A percentile compares a stretch with the other conserved stretches of the same genome.
These are phyloP conservation scores for Parnassius glacialis DNA, from an alignment of 2,888 invertebrate species.

Conservation along the genomic window DNA sequence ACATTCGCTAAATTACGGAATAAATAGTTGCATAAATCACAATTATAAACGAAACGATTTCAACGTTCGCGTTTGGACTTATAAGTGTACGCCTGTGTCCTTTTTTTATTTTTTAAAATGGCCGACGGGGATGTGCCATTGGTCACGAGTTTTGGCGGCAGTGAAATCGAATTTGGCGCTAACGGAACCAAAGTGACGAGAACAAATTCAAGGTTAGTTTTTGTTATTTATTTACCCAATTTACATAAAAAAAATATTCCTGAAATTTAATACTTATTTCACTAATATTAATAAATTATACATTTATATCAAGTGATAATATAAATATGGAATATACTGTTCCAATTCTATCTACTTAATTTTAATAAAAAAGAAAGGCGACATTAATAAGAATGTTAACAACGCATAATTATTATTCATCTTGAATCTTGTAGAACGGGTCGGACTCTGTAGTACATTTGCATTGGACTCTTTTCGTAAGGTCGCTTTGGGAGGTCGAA, in stretches of 20 bases:
- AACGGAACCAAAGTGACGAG: constrained; percentile 67
- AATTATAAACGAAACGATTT: constrained; percentile 9
- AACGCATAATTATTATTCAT: constrained; percentile 16
- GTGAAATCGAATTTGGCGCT: constrained; percentile 67
- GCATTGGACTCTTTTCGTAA: constrained; percentile 23
- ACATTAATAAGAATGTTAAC: constrained; percentile 17
- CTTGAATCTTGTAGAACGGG: constrained; percentile 23
- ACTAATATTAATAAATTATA: no score
- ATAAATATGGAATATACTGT: no score
- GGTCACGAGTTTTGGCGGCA: constrained; percentile 68
- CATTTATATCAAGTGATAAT: no score
- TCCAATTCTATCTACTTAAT: not conserved
- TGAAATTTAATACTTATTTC: no score
- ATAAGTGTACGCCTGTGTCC: constrained; percentile 22
- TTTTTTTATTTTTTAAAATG: constrained; percentile 42
- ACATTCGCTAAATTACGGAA: constrained; percentile 25
- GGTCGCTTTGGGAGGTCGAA: constrained; percentile 23
- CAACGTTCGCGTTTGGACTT: constrained; percentile 23
- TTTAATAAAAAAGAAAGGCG: constrained; percentile 18
- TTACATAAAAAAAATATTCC: no score
- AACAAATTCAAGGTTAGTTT: constrained; percentile 70
- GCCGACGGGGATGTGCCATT: constrained; percentile 74
- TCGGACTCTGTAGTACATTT: constrained; percentile 16
- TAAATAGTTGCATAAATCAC: constrained; percentile 31
- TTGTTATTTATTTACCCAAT: constrained; percentile 30